A percentile compares a stretch with the other conserved stretches of the same genome.
Conservation (phyloP, 2,888 invertebrate species). For the Drosophila buzzatii region DNA sequence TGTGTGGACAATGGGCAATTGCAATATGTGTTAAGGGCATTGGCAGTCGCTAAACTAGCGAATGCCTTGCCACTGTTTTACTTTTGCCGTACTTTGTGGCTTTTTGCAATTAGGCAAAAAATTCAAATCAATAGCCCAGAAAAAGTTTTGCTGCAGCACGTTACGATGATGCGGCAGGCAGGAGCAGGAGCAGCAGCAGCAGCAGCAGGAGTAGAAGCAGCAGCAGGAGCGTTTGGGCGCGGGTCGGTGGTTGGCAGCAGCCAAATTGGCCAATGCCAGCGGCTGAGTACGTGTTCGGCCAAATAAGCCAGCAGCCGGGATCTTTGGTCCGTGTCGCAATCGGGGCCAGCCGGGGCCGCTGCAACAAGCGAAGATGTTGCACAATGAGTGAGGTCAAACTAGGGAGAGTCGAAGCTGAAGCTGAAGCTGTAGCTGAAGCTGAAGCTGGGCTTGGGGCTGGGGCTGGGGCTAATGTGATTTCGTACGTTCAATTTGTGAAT, state of each 20-base stretch:
- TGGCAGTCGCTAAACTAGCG: not conserved
- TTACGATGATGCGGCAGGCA: constrained; percentile 32
- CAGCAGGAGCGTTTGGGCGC: not conserved
- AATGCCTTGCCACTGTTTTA: constrained; percentile 27
- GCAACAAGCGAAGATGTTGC: constrained; percentile 70
- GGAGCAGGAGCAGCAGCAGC: not conserved
- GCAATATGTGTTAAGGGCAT: constrained; percentile 32
- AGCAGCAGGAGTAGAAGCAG: accelerated
- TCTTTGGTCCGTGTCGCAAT: constrained; percentile 53
- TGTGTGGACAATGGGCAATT: not conserved
- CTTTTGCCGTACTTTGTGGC: constrained; percentile 38
- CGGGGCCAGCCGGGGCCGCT: constrained; percentile 45
- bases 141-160: constrained; percentile 75
- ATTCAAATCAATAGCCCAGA: constrained; percentile 71
- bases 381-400: constrained; percentile 34
- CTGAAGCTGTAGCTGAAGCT: not conserved
- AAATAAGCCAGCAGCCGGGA: constrained; percentile 52
- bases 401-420: not conserved
- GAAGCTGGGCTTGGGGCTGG: constrained; percentile 1
- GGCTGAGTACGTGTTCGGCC: constrained; percentile 69
- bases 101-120: constrained; percentile 72
- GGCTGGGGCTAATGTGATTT: constrained; percentile 73
- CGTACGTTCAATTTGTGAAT: constrained; percentile 79
- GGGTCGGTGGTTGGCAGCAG: constrained; percentile 1
- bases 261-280: constrained; percentile 78